Evolutionary conservation across 2,888 invertebrate genomes (phyloP).

Genomic region (Drosophila kanekoi): DNA sequence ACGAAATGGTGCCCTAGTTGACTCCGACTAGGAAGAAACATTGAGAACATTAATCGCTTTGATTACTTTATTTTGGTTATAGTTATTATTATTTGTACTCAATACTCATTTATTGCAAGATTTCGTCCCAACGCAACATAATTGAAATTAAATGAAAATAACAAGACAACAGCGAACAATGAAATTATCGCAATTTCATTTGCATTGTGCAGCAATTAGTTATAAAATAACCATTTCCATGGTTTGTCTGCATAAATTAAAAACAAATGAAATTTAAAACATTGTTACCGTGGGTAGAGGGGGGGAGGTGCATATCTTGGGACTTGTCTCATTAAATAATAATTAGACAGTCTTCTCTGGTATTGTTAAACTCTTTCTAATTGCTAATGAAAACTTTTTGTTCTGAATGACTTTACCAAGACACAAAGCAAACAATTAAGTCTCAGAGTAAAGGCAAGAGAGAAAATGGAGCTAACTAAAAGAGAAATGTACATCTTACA

Average conservation of each 20-base stretch:
- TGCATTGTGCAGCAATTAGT: not conserved
- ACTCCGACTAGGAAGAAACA: too few relatives aligned
- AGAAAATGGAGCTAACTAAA: too few relatives aligned
- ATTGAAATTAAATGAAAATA: too few relatives aligned
- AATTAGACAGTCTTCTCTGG: slow-evolving; percentile 11
- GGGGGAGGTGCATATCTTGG: not conserved
- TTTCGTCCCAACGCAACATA: too few relatives aligned
- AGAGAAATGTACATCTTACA: not conserved
- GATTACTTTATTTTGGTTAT: too few relatives aligned
- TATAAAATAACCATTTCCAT: slow-evolving; percentile 8
- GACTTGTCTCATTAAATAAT: slow-evolving; percentile 29
- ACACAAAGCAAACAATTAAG: too few relatives aligned
- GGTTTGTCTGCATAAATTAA: not conserved
- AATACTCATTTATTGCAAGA: too few relatives aligned
- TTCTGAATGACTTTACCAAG: too few relatives aligned
- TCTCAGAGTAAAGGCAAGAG: too few relatives aligned
- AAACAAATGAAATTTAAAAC: slow-evolving; percentile 1
- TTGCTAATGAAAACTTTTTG: not conserved
- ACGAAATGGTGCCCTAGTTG: not conserved
- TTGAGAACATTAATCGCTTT: too few relatives aligned
- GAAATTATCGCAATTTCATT: not conserved
- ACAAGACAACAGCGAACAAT: not conserved
- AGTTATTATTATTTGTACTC: too few relatives aligned
- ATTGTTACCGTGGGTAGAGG: too few relatives aligned
- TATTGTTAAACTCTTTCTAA: slow-evolving; percentile 3